These are phyloP conservation scores for Thumatha senex DNA, from an alignment of 2,888 invertebrate species.

Conservation along the genomic window DNA sequence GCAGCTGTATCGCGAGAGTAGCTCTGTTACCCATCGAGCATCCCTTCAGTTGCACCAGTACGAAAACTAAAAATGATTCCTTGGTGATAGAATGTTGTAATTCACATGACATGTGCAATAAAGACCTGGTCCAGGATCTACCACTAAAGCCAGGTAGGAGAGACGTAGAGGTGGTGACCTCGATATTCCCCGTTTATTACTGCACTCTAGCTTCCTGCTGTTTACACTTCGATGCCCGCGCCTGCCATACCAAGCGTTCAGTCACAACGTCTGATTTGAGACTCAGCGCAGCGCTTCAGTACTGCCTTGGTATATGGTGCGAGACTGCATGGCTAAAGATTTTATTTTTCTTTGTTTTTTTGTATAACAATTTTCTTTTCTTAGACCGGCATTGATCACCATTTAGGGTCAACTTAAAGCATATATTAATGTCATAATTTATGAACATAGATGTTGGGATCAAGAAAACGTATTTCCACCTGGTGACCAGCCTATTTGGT, in stretches of 20 bases:
- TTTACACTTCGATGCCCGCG: conserved; percentile 33
- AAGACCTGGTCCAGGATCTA: conserved; percentile 86
- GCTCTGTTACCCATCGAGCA: conserved; percentile 90
- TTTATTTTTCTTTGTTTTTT: conserved; percentile 50
- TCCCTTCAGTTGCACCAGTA: conserved; percentile 91
- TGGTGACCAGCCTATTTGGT: conserved; percentile 84
- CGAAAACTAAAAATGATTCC: conserved; percentile 88
- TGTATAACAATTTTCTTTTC: conserved; percentile 62
- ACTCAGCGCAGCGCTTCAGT: conserved; percentile 27
- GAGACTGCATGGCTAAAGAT: conserved; percentile 69
- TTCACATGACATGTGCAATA: conserved; percentile 89
- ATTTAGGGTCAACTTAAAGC: conserved; percentile 38
- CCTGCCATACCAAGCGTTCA: conserved; percentile 32
- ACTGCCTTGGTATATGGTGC: conserved; percentile 62
- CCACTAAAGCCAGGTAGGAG: conserved; percentile 87
- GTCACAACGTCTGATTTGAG: conserved; percentile 26
- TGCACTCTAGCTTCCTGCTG: conserved; percentile 50
- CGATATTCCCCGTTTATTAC: conserved; percentile 57
- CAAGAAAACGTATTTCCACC: conserved; percentile 84
- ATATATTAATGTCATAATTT: conserved; percentile 59
- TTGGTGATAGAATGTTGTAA: conserved; percentile 93
- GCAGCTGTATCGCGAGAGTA: conserved; percentile 90
- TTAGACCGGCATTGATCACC: conserved; percentile 80
- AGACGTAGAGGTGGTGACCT: conserved; percentile 53
- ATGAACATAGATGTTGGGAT: conserved; percentile 85